phyloP scores from a whole-genome alignment of 2,888 invertebrate genomes.

The Leucoptera coffeella region DNA sequence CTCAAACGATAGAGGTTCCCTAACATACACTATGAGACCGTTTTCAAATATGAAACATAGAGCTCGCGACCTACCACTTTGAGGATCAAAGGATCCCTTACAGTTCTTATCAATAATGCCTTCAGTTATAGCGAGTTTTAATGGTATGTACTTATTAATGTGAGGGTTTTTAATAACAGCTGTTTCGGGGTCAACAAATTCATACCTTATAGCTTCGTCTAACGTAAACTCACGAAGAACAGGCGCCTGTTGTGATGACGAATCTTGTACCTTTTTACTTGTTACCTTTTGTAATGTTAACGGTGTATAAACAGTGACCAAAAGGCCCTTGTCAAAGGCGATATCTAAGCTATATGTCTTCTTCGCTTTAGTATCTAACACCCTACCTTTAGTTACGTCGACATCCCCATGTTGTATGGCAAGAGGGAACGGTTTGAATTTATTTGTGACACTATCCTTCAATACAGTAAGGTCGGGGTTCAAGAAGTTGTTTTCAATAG shows the following conservation, averaged over 20 bases:
- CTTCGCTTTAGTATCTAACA: slow-evolving; percentile 74
- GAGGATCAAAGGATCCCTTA: slow-evolving; percentile 67
- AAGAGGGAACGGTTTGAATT: slow-evolving; percentile 61
- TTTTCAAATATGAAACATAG: slow-evolving; percentile 72
- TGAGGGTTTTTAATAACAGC: slow-evolving; percentile 75
- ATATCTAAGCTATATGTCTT: slow-evolving; percentile 70
- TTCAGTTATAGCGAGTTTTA: slow-evolving; percentile 59
- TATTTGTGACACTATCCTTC: slow-evolving; percentile 66
- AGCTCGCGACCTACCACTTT: slow-evolving; percentile 56
- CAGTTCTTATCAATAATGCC: slow-evolving; percentile 63
- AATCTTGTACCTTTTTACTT: slow-evolving; percentile 38
- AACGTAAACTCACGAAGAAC: slow-evolving; percentile 68
- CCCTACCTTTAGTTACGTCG: slow-evolving; percentile 66
- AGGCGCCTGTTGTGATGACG: slow-evolving; percentile 26
- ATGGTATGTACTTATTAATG: slow-evolving; percentile 67
- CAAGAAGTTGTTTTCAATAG: slow-evolving; percentile 64
- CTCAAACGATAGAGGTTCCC: slow-evolving; percentile 73
- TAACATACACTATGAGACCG: slow-evolving; percentile 63
- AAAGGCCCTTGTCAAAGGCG: slow-evolving; percentile 69
- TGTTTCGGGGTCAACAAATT: slow-evolving; percentile 68
- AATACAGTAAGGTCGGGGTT: slow-evolving; percentile 71
- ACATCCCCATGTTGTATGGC: slow-evolving; percentile 78
- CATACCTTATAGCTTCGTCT: slow-evolving; percentile 76
- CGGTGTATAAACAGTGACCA: slow-evolving; percentile 70
- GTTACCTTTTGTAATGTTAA: slow-evolving; percentile 50